Base-by-base conservation (phyloP, 2,797 vertebrate genomes). In the Microchirus variegatus region DNA sequence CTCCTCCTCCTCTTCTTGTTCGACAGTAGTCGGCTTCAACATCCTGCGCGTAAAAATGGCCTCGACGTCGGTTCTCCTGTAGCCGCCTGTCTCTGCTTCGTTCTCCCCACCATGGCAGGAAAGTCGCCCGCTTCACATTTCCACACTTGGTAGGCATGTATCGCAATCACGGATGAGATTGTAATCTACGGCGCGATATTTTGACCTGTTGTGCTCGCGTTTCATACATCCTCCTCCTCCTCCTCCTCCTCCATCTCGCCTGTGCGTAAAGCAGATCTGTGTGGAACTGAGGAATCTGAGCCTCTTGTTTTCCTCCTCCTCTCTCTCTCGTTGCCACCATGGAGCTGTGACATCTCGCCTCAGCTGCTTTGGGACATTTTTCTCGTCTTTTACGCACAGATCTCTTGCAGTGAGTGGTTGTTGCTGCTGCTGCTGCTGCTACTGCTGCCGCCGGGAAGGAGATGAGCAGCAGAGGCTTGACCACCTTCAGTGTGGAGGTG, bases 401-500 rank as follows among this genome's bases (percentile, higher is more conserved):
- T 59, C 48, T 18, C 40, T 11, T 42, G 12, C 5, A 15, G 41
- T 42, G 41, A 8, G 31, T 31, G 1, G 26, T 5, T 31, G 26
- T 5, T 31, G 31, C 5, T 31, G 31, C 31, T 31, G 31, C 31
- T 31, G 31, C 31, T 31, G 3, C 31, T 31, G 31, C 26, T 26
- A 5, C 26, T 26, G 26, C 26, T 26, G 26, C 26, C 5, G 26
- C 31, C 31, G 31, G 41, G 41, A 14, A 42, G 12, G 15, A 14
- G 63, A 66, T 51, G 2, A 69, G 52, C 66, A 52, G 51, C 69
- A 41, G 78, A 61, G 53, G 45, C 63, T 62, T 35, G 36, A 48
- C 56, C 43, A 26, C 74, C 38, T 78, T 77, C 49, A 65, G 67
- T 75, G 75, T 83, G 86, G 31, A 85, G 86, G 72, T 83, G 77